A percentile compares a stretch with the other conserved stretches of the same genome.
Conservation (phyloP, 2,113 vertebrate species). For the Nesoenas mayeri region DNA sequence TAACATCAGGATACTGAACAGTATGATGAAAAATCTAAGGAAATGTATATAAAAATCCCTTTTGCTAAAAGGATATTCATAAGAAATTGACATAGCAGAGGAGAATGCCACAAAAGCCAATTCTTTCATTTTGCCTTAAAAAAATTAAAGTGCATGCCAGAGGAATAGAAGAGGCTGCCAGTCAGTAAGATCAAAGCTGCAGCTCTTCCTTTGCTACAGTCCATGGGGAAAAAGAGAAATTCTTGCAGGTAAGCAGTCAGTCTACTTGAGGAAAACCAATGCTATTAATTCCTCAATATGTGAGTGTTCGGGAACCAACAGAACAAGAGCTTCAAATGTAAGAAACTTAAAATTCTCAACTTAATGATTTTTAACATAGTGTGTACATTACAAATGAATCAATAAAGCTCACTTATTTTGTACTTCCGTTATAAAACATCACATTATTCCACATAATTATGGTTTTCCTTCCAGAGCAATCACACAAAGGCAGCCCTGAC, state of each 20-base stretch:
- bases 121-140: not conserved
- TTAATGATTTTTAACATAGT: not conserved
- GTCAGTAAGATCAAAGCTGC: slow-evolving; percentile 24
- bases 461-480: not conserved
- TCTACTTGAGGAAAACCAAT: not conserved
- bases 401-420: not conserved
- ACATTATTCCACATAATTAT: not conserved
- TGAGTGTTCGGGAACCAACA: not conserved
- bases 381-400: not conserved
- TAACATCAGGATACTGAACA: not conserved
- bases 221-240: not conserved
- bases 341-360: not conserved
- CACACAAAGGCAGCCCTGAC: not conserved
- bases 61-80: not conserved
- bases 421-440: not conserved
- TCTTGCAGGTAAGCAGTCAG: not conserved
- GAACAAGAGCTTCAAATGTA: not conserved
- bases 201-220: not conserved
- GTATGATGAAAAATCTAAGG: not conserved
- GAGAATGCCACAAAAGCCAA: not conserved
- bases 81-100: slow-evolving; percentile 8
- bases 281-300: not conserved
- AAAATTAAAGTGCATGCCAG: not conserved
- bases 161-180: not conserved
- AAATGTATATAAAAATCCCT: not conserved